Percentiles rank a stretch among this genome's conserved stretches.
These are phyloP conservation scores for Botia almorhae DNA, from an alignment of 2,797 vertebrate genomes.

Conservation along the genomic window DNA sequence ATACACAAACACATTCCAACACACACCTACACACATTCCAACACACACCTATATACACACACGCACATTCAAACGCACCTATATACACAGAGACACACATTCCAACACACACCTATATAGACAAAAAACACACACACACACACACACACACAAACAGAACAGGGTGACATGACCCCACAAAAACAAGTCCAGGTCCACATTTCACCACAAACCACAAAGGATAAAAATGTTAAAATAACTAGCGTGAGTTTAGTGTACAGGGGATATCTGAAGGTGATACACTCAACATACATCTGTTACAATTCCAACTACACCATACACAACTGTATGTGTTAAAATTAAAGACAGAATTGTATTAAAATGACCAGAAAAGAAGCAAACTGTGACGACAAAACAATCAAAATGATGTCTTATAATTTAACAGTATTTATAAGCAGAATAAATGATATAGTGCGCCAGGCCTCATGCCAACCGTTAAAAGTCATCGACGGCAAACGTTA, in stretches of 20 bases:
- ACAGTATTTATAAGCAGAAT: not conserved
- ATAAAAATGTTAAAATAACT: no score
- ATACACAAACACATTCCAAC: not conserved
- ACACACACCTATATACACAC: no score
- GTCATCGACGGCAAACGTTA: not conserved
- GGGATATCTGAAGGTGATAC: no score
- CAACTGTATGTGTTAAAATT: no score
- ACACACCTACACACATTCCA: no score
- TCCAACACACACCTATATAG: no score
- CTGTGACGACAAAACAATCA: not conserved
- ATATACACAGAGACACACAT: no score
- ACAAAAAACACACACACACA: no score
- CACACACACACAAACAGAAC: not conserved
- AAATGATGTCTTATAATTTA: not conserved
- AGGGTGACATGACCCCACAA: not conserved
- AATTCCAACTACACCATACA: no score
- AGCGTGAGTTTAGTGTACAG: no score
- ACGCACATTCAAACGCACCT: no score
- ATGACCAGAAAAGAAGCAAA: not conserved
- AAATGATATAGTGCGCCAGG: not conserved
- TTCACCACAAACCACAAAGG: not conserved
- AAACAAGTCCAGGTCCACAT: not conserved
- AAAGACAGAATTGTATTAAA: not conserved
- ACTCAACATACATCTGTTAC: no score
- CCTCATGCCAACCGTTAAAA: not conserved